Conservation (phyloP, 2,888 invertebrate species). For the Mesodorylaimus sp. region DNA sequence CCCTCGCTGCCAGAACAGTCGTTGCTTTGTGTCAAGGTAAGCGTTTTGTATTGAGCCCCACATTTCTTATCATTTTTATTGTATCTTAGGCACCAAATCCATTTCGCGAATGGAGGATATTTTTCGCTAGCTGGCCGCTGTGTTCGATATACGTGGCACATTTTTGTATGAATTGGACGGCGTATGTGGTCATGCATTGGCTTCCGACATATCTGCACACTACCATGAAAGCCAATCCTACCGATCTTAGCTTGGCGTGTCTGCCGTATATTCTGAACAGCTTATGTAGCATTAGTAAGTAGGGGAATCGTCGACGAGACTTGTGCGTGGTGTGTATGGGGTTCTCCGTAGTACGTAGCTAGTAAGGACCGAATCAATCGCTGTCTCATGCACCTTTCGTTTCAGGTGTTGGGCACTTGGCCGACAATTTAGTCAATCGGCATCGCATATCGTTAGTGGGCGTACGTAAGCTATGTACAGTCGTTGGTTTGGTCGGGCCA, state of each 20-base stretch:
- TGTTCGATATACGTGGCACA: conserved; percentile 57
- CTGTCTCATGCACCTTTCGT: too few species aligned
- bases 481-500: conserved; percentile 50
- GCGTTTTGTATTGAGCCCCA: conserved; percentile 1
- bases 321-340: too few species aligned
- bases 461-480: conserved; percentile 51
- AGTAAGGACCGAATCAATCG: too few species aligned
- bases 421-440: conserved; percentile 45
- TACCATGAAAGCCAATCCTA: conserved; percentile 46
- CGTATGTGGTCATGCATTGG: conserved; percentile 61
- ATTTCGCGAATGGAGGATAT: conserved; percentile 42
- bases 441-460: conserved; percentile 48
- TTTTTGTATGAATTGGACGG: conserved; percentile 61
- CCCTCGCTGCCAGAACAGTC: conserved; percentile 38
- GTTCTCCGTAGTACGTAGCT: too few species aligned
- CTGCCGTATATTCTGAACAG: conserved; percentile 55
- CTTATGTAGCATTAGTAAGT: conserved; percentile 45
- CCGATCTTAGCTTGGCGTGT: conserved; percentile 51
- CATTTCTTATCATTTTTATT: not conserved
- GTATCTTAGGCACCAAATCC: conserved; percentile 1
- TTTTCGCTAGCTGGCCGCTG: conserved; percentile 47
- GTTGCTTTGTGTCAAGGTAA: conserved; percentile 42
- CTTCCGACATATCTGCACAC: conserved; percentile 50
- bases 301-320: too few species aligned
- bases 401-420: conserved; percentile 46